Base-by-base conservation (phyloP, 2,797 vertebrate species). In the Limosa lapponica region DNA sequence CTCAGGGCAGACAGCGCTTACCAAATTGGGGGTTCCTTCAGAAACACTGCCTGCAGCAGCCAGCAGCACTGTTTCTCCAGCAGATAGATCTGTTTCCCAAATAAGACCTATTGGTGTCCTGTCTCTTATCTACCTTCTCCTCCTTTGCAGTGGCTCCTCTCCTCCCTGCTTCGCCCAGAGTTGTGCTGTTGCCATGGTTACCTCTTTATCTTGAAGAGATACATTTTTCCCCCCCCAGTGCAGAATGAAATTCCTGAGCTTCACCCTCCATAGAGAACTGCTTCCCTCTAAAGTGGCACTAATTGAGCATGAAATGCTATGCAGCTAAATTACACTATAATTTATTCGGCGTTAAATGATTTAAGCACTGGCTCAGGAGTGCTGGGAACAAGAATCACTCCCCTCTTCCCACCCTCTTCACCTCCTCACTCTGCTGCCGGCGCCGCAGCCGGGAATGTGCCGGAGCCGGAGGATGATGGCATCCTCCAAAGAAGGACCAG, bases 291-390 rank as follows among this genome's bases (percentile, higher is more conserved):
- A 94, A 96, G 91, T 93, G 91, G 91, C 90, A 94, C 89, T 97
- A 97, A 97, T 96, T 97, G 97, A 97, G 96, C 95, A 85, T 95
- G 94, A 97, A 97, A 96, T 91, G 83, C 73, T 87, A 90, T 71
- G 92, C 84, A 73, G 90, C 91, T 95, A 96, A 96, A 97, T 96
- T 91, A 93, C 87, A 90, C 93, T 69, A 44, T 96, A 90, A 97
- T 97, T 96, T 97, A 97, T 96, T 95, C 48, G 4, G 84, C 17
- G 10, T 94, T 96, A 97, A 96, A 95, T 89, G 89, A 95, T 96
- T 93, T 82, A 88, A 96, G 84, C 89, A 92, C 87, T 39, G 65
- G 82, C 75, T 95, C 82, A 59, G 88, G 71, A 94, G 80, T 15
- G 54, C 66, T 74, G 90, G 67, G 84, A 94, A 78, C 75, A 72